Conservation (phyloP, 1,140 invertebrate species). For the Lanistes nyassanus region DNA sequence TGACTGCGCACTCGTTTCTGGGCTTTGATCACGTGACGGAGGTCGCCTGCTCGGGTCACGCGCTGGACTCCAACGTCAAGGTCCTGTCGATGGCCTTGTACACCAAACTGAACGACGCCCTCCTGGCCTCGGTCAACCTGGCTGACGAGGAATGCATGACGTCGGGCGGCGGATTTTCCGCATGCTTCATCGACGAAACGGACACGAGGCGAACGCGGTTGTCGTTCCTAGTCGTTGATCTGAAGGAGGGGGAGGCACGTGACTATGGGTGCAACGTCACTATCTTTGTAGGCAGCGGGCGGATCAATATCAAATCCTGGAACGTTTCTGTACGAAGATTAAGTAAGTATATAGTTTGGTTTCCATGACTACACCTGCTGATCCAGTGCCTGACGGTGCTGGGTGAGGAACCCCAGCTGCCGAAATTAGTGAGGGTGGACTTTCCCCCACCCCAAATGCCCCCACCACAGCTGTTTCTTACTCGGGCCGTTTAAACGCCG, state of each 20-base stretch:
- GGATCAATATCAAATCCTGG: neutral
- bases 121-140: constrained; percentile 19
- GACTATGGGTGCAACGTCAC: constrained; percentile 8
- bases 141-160: constrained; percentile 13
- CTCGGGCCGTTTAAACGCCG: too few relatives aligned
- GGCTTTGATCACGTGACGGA: constrained; percentile 9
- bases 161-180: neutral
- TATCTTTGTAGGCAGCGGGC: neutral
- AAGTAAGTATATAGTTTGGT: neutral
- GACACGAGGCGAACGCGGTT: neutral
- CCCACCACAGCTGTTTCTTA: too few relatives aligned
- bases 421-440: too few relatives aligned
- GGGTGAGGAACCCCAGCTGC: too few relatives aligned
- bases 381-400: too few relatives aligned
- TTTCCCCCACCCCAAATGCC: too few relatives aligned
- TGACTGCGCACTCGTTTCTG: neutral
- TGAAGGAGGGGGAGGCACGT: neutral
- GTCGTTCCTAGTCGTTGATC: constrained; percentile 9
- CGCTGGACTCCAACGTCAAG: constrained; percentile 16
- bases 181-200: neutral
- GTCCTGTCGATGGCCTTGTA: constrained; percentile 12
- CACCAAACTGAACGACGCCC: neutral
- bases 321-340: neutral
- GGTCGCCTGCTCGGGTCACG: constrained; percentile 15
- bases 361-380: neutral